Evolutionary conservation across 2,797 vertebrate species (phyloP).

Genomic region (Labroides dimidiatus): DNA sequence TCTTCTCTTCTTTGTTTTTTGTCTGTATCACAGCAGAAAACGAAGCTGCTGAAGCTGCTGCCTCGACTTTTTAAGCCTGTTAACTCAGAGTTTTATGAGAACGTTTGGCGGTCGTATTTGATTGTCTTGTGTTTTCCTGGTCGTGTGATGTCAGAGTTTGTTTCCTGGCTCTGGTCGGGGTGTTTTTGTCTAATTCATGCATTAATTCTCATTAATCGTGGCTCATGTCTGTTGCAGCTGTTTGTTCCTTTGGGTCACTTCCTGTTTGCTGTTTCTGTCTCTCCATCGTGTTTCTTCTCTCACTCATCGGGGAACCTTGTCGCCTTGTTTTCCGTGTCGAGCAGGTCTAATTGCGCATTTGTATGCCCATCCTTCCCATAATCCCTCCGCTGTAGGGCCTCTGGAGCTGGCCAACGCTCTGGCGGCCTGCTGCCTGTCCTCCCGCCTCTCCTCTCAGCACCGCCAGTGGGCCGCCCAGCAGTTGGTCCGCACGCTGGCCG

Average conservation of each 20-base stretch:
- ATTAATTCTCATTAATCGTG: no score
- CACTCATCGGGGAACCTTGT: conserved; percentile 72
- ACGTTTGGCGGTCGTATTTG: no score
- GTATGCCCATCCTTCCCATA: conserved; percentile 93
- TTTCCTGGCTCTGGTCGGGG: no score
- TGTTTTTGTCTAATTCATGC: no score
- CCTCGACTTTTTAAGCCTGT: no score
- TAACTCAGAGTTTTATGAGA: no score
- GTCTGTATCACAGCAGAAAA: no score
- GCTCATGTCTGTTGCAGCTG: no score
- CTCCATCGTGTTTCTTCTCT: conserved; percentile 28
- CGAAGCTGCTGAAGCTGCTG: no score
- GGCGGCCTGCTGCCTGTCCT: conserved; percentile 97
- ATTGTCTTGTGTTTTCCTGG: no score
- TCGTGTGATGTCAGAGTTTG: no score
- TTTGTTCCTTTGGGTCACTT: conserved; percentile 4
- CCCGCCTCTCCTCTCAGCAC: conserved; percentile 96
- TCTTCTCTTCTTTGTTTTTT: no score
- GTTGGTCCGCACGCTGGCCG: conserved; percentile 94
- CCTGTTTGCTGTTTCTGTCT: conserved; percentile 23
- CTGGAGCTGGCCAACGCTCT: conserved; percentile 98
- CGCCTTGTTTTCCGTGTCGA: conserved; percentile 84
- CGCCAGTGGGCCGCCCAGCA: conserved; percentile 99
- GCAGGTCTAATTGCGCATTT: conserved; percentile 94
- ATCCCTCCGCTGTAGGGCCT: conserved; percentile 96